Percentiles rank a stretch among this genome's conserved stretches.
These are phyloP conservation scores for Guaruba guarouba DNA, from an alignment of 2,113 vertebrate species.

Conservation along the genomic window DNA sequence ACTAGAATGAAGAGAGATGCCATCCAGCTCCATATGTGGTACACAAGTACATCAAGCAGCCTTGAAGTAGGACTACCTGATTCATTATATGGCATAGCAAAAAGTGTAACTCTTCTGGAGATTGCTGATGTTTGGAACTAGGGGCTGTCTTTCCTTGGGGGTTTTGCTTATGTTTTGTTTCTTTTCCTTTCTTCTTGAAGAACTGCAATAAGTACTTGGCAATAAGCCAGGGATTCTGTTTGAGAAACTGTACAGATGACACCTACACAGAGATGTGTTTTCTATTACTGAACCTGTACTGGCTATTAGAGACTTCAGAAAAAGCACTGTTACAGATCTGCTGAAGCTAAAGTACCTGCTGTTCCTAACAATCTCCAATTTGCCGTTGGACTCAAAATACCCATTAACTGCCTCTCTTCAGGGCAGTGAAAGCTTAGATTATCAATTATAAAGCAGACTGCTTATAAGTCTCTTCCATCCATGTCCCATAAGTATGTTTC, in stretches of 20 bases:
- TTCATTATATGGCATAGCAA: not conserved
- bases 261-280: not conserved
- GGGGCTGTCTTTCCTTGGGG: not conserved
- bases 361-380: not conserved
- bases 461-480: not conserved
- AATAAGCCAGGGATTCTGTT: not conserved
- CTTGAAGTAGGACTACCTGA: not conserved
- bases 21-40: not conserved
- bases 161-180: not conserved
- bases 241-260: not conserved
- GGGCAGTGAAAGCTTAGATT: not conserved
- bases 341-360: not conserved
- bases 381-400: not conserved
- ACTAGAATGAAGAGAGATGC: not conserved
- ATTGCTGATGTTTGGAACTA: not conserved
- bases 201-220: not conserved
- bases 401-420: not conserved
- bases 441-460: not conserved
- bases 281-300: not conserved
- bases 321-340: not conserved
- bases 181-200: not conserved
- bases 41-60: not conserved
- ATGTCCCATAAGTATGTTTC: not conserved
- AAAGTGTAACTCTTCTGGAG: not conserved
- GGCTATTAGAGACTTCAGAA: not conserved